Percentiles rank a stretch among this genome's conserved stretches.
These are phyloP conservation scores for Stomatorhinus walkeri DNA, from an alignment of 2,797 vertebrate genomes.

Conservation along the genomic window DNA sequence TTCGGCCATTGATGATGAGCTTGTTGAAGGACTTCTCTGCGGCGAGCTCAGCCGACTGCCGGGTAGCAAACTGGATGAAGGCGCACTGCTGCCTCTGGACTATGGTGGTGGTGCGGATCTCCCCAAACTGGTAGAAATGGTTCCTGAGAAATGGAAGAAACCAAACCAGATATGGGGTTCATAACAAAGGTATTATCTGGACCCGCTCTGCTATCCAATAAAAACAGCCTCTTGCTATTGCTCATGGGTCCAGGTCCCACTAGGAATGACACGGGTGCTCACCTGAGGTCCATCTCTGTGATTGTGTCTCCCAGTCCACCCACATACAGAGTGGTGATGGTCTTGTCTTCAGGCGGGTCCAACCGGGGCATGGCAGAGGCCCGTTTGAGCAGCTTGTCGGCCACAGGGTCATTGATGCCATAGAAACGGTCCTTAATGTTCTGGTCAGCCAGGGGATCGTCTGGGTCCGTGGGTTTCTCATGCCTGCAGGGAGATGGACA, in stretches of 20 bases:
- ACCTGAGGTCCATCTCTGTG: constrained; percentile 92
- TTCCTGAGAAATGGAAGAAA: constrained; percentile 60
- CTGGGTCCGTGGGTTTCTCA: constrained; percentile 95
- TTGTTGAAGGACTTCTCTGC: constrained; percentile 99
- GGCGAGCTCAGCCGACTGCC: constrained; percentile 84
- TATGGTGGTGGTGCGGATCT: constrained; percentile 90
- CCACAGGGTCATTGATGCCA: constrained; percentile 94
- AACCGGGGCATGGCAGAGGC: constrained; percentile 94
- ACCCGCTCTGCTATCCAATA: background rate
- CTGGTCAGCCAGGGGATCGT: constrained; percentile 94
- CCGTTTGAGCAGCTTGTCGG: constrained; percentile 89
- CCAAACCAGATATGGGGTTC: background rate
- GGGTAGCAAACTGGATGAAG: constrained; percentile 94
- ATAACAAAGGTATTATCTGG: background rate
- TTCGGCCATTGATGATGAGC: constrained; percentile 87
- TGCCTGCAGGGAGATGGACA: constrained; percentile 58
- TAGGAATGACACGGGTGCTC: background rate
- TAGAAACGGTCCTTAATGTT: constrained; percentile 98
- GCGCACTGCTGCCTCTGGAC: constrained; percentile 96
- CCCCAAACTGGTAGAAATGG: constrained; percentile 97
- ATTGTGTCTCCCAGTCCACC: constrained; percentile 91
- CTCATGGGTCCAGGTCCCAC: background rate
- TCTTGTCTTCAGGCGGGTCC: constrained; percentile 93
- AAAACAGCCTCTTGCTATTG: background rate
- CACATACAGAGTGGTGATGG: constrained; percentile 90